phyloP scores from a whole-genome alignment of 2,888 invertebrate genomes.

The Callyntrura guangdongensis region DNA sequence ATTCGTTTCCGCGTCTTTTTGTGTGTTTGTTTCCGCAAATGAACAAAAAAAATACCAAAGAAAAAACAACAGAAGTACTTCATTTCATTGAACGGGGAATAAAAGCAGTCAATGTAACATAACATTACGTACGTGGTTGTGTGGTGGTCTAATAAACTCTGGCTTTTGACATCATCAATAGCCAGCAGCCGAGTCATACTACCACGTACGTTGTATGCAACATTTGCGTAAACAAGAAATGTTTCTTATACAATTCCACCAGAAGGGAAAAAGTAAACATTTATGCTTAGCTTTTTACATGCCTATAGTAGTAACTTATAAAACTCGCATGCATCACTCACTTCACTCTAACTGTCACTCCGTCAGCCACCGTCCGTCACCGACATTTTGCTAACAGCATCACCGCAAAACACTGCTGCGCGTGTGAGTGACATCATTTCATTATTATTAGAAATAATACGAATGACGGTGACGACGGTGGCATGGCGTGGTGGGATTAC shows the following conservation, averaged over 20 bases:
- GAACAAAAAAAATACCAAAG: background rate
- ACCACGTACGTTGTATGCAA: background rate
- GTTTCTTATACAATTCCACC: background rate
- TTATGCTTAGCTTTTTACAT: background rate
- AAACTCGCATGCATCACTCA: background rate
- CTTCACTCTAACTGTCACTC: background rate
- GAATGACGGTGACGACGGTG: background rate
- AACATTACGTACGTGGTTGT: too few relatives aligned
- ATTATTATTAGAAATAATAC: background rate
- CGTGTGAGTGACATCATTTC: conserved; percentile 15
- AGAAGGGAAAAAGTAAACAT: background rate
- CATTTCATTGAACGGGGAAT: too few relatives aligned
- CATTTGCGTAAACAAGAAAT: background rate
- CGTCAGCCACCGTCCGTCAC: background rate
- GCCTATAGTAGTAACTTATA: background rate
- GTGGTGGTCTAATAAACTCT: too few relatives aligned
- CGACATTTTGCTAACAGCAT: background rate
- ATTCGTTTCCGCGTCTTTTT: background rate
- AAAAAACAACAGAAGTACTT: background rate
- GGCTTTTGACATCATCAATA: background rate
- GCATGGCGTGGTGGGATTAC: background rate
- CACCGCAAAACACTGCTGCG: conserved; percentile 13
- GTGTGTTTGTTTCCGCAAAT: background rate
- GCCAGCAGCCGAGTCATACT: background rate
- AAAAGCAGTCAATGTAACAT: too few relatives aligned